phyloP scores from a whole-genome alignment of 2,797 vertebrate species.

The Siniperca scherzeri region DNA sequence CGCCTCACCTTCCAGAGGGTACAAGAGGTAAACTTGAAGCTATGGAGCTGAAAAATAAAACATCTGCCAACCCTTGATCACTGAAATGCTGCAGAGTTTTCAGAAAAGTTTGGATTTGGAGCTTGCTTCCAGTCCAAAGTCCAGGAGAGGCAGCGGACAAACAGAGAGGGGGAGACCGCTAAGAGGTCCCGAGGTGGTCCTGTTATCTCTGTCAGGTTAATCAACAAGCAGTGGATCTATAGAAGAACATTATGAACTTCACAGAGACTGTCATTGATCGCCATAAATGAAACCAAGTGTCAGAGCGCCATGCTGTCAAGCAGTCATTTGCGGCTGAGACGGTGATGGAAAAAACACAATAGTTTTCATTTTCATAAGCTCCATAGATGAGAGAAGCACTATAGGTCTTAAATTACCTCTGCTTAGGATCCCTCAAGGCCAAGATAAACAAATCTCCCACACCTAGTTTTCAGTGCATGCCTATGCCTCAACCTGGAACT shows the following conservation, averaged over 20 bases:
- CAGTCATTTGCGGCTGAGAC: constrained; percentile 56
- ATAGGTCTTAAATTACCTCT: constrained; percentile 76
- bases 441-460: constrained; percentile 73
- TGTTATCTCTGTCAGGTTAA: constrained; percentile 66
- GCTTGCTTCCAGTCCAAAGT: constrained; percentile 55
- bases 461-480: constrained; percentile 72
- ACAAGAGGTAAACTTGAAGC: constrained; percentile 50
- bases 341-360: constrained; percentile 67
- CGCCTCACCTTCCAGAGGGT: constrained; percentile 63
- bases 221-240: constrained; percentile 53
- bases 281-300: constrained; percentile 46
- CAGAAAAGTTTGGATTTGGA: constrained; percentile 44
- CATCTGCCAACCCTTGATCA: not conserved
- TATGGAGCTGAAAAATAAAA: not conserved
- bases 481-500: constrained; percentile 43
- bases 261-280: constrained; percentile 29
- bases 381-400: constrained; percentile 55
- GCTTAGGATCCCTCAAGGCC: constrained; percentile 72
- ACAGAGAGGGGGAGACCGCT: constrained; percentile 15
- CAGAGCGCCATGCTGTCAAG: constrained; percentile 47
- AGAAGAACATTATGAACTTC: constrained; percentile 8
- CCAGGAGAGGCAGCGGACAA: constrained; percentile 37
- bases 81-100: constrained; percentile 27
- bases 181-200: constrained; percentile 14
- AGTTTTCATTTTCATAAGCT: constrained; percentile 73